A percentile compares a stretch with the other conserved stretches of the same genome.
phyloP scores from a whole-genome alignment of 2,113 vertebrate species.

The Rhynchomys soricoides region DNA sequence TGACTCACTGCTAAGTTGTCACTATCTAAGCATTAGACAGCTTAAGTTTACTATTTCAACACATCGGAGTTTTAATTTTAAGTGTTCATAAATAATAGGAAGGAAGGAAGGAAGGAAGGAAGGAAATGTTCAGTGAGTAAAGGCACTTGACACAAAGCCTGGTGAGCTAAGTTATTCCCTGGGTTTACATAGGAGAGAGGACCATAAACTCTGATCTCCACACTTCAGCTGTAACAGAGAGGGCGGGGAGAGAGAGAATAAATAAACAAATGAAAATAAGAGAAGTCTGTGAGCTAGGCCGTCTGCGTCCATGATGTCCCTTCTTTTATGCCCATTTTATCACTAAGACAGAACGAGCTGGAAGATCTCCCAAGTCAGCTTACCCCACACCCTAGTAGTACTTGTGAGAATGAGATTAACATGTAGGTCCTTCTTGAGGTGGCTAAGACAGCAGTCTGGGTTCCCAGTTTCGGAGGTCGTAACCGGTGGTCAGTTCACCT shows the following conservation, averaged over 20 bases:
- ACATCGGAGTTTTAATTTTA: slow-evolving; percentile 34
- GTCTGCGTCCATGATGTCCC: neutral
- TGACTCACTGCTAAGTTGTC: neutral
- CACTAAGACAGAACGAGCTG: neutral
- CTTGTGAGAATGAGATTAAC: neutral
- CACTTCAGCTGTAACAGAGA: neutral
- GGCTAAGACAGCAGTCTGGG: neutral
- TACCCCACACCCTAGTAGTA: neutral
- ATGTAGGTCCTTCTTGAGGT: neutral
- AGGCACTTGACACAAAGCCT: neutral
- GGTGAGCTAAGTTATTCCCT: neutral
- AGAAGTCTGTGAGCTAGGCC: too few relatives aligned
- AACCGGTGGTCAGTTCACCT: neutral
- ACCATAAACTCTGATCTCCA: neutral
- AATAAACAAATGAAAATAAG: neutral
- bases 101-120: rapidly evolving
- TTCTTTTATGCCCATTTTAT: neutral
- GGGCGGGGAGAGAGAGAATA: neutral
- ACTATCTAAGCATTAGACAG: neutral
- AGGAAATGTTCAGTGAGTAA: neutral
- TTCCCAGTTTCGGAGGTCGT: neutral
- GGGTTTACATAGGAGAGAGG: neutral
- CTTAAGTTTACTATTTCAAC: slow-evolving; percentile 9
- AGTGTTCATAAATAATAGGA: neutral
- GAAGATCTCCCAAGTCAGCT: neutral